phyloP scores from a whole-genome alignment of 2,888 invertebrate genomes.

The Papilio gigon region DNA sequence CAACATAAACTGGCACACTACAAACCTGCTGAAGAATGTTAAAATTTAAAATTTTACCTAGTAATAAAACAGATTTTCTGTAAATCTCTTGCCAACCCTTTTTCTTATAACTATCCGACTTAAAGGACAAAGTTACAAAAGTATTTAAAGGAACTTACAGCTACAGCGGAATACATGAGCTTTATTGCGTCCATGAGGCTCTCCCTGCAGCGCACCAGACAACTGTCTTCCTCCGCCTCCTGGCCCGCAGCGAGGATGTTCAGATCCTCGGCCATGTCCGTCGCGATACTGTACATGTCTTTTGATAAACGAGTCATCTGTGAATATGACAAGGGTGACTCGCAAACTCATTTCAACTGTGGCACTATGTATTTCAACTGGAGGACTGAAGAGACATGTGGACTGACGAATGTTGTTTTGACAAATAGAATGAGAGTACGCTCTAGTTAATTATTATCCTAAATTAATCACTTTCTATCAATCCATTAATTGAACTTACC shows the following conservation, averaged over 20 bases:
- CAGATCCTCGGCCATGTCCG: neutral
- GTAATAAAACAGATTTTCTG: neutral
- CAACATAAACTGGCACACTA: neutral
- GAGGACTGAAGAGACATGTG: too few species aligned
- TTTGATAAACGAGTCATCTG: conserved; percentile 15
- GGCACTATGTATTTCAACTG: too few species aligned
- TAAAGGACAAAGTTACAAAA: neutral
- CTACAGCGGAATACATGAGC: neutral
- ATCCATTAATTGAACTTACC: neutral
- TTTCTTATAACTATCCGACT: neutral
- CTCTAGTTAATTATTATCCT: too few species aligned
- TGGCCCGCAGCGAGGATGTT: neutral
- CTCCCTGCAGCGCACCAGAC: neutral
- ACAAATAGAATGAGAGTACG: too few species aligned
- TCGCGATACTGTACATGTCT: neutral
- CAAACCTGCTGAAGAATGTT: too few species aligned
- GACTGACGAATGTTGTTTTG: too few species aligned
- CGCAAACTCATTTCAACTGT: neutral
- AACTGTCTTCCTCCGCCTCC: neutral
- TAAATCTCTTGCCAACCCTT: neutral
- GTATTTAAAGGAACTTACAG: neutral
- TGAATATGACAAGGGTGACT: neutral
- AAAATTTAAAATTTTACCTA: too few species aligned
- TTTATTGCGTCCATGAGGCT: conserved; percentile 3
- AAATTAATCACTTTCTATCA: neutral